These are phyloP conservation scores for Accipiter cooperii DNA, from an alignment of 2,113 vertebrate genomes.

Conservation along the genomic window DNA sequence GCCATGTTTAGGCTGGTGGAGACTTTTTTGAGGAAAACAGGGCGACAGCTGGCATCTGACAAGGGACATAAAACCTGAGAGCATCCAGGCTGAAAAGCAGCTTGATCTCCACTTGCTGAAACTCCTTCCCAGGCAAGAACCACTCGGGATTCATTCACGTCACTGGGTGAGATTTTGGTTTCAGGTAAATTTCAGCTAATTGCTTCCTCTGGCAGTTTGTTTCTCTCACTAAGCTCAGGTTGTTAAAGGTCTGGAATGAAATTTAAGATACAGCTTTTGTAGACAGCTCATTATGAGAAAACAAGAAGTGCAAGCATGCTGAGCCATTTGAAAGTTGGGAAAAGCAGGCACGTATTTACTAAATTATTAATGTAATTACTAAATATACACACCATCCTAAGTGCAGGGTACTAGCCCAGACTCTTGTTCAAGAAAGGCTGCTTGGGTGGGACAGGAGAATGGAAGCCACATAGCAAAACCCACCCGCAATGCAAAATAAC, in stretches of 20 bases:
- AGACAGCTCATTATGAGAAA: background rate
- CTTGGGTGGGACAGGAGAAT: background rate
- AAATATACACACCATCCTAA: background rate
- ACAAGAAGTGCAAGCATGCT: background rate
- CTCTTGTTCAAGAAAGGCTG: background rate
- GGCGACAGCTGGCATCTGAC: background rate
- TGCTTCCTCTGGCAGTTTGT: background rate
- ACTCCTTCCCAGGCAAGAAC: background rate
- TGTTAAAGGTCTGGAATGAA: background rate
- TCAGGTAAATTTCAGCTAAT: background rate
- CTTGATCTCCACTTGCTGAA: background rate
- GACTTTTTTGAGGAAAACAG: background rate
- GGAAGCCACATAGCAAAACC: background rate
- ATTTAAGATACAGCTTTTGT: background rate
- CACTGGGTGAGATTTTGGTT: background rate
- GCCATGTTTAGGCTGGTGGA: background rate
- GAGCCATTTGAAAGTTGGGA: background rate
- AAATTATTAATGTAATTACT: background rate
- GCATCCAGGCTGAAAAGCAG: background rate
- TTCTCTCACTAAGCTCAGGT: background rate
- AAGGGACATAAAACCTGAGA: background rate
- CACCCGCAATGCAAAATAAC: background rate
- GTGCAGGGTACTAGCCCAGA: background rate
- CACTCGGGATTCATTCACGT: background rate
- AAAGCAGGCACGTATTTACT: background rate